Evolutionary conservation across 1,140 invertebrate genomes (phyloP), one percentile per base, ranked within the genome.

Genomic region (Heliconius eleuchia): DNA sequence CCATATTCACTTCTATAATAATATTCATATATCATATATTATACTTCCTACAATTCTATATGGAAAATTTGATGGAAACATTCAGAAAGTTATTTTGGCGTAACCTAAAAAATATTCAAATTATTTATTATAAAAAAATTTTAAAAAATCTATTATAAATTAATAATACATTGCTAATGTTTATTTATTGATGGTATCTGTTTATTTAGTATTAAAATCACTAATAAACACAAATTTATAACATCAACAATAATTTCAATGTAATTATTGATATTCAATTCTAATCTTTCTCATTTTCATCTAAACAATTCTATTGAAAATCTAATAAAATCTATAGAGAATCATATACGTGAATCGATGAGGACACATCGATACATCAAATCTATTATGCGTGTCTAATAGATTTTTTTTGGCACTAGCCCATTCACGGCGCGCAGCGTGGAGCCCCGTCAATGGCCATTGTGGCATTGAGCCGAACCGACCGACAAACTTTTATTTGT

Each of bases 401-500:
- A 94, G 89, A 91, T 94, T 94, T 94, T 94, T 52, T 94, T 93
- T 87, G 86, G 85, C 88, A 86, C 80, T 88, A 78, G 86, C 86
- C 90, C 92, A 94, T 94, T 94, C 92, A 94, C 87, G 77, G 81
- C 83, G 82, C 92, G 73, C 92, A 93, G 92, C 92, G 89, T 92
- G 92, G 87, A 87, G 87, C 83, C 90, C 85, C 88, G 86, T 92
- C 86, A 93, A 93, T 92, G 89, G 89, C 87, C 81, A 94, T 93
- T 93, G 91, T 93, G 86, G 87, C 86, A 84, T 87, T 87, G 84
- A 88, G 85, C 81, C 84, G 87, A 85, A 86, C 84, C 89, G 88
- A 82, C 87, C 87, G 91, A 86, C 90, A 90, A 92, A 92, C 90
- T 94, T 92, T 92, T 93, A 93, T 93, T 92, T 94, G 91, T 93